Base-by-base conservation (phyloP, 2,888 invertebrate genomes). In the Rhagium mordax region DNA sequence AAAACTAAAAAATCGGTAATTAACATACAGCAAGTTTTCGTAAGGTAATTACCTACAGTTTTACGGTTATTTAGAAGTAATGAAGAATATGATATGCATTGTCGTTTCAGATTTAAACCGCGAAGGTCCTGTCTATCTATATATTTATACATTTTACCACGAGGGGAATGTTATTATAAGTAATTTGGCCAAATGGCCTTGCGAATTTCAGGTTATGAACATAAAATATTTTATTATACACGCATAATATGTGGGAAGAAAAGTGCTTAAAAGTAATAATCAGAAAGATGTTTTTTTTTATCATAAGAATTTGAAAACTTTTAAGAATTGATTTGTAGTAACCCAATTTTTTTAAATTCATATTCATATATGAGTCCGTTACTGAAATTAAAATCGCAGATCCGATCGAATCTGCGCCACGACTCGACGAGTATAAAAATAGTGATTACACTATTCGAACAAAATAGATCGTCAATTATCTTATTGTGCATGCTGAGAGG, bases 401-500 rank as follows among this genome's bases (percentile, higher is more conserved):
- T n/a, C n/a, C n/a, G n/a, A n/a, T n/a, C n/a, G n/a, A n/a, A n/a
- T 24, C 24, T 24, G 24, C 24, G 6, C 6, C 24, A n/a, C 5
- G 41, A n/a, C 18, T 18, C 33, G 41, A 41, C 21, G 49, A 48
- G 24, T 8, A 24, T 48, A 21, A 62, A 48, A 62, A 62, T 62
- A 48, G 24, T 20, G 48, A 48, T 24, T 24, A 49, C 48, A 62
- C 24, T 48, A 24, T 62, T 69, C 48, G 69, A 68, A 59, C 61
- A 70, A 71, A 71, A 57, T 71, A 65, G 71, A 65, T 72, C 61
- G 66, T 72, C 66, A 59, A 57, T 72, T 65, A 51, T 69, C 72
- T 69, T 49, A 72, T 72, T 72, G 72, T 70, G 69, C 69, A 72
- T 72, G 69, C 72, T 70, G 70, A 27, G 47, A 70, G 72, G 72